Conservation (phyloP, 1,140 invertebrate genomes). For the Drosophila littoralis region DNA sequence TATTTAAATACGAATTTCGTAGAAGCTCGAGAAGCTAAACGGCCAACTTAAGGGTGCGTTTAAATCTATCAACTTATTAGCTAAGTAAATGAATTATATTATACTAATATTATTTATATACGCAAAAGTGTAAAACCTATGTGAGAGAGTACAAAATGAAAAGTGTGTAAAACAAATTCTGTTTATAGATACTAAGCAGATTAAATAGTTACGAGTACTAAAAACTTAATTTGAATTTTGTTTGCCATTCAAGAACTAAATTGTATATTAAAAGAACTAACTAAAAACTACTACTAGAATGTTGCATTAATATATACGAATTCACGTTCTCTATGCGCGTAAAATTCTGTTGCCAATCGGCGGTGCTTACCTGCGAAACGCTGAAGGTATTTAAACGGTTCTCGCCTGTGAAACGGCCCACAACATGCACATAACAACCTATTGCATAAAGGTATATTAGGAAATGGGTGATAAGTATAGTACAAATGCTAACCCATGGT, state of each 20-base stretch:
- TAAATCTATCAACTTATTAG: constrained; percentile 46
- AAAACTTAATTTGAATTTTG: not conserved
- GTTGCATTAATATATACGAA: constrained; percentile 64
- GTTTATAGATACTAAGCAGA: constrained; percentile 1
- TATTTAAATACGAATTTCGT: constrained; percentile 8
- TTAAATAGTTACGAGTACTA: constrained; percentile 10
- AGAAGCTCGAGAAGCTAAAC: constrained; percentile 29
- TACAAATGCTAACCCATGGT: constrained; percentile 36
- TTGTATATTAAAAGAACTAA: not conserved
- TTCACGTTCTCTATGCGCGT: constrained; percentile 63
- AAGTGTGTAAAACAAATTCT: constrained; percentile 21
- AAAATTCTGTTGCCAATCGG: constrained; percentile 50
- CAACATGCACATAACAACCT: constrained; percentile 65
- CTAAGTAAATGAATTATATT: constrained; percentile 28
- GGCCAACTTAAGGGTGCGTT: constrained; percentile 14
- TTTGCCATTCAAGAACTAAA: constrained; percentile 3
- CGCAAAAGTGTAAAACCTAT: constrained; percentile 18
- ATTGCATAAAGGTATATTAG: not conserved
- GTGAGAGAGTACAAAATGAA: constrained; percentile 65
- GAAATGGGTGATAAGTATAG: not conserved
- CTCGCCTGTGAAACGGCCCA: constrained; percentile 58
- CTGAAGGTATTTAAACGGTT: constrained; percentile 68
- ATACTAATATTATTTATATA: constrained; percentile 34
- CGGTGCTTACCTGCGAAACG: constrained; percentile 45
- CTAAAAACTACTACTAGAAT: constrained; percentile 36